phyloP scores from a whole-genome alignment of 2,888 invertebrate genomes.

The Xanthia icteritia region DNA sequence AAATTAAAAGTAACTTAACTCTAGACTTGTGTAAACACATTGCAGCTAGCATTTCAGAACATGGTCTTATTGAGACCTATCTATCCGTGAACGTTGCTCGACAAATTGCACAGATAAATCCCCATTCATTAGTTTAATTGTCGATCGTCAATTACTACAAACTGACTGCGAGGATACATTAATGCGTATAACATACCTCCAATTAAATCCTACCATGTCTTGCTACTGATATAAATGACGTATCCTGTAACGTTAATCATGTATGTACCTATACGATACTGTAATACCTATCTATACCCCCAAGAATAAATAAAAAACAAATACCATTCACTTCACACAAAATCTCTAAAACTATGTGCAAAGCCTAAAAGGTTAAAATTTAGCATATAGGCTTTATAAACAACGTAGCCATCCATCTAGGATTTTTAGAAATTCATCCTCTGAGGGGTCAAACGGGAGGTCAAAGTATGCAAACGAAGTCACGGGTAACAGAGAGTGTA shows the following conservation, averaged over 20 bases:
- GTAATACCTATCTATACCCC: neutral
- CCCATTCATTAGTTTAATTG: conserved; percentile 69
- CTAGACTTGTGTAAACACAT: conserved; percentile 20
- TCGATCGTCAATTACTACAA: conserved; percentile 66
- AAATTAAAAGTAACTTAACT: conserved; percentile 10
- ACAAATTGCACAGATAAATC: conserved; percentile 66
- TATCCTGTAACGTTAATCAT: neutral
- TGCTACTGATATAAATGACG: conserved; percentile 27
- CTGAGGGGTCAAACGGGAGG: conserved; percentile 13
- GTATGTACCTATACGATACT: neutral
- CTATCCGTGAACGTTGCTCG: conserved; percentile 48
- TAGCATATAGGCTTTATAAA: conserved; percentile 24
- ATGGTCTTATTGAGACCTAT: conserved; percentile 44
- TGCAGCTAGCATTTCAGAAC: conserved; percentile 13
- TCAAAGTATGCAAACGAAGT: conserved; percentile 33
- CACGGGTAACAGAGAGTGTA: conserved; percentile 10
- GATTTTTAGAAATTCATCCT: conserved; percentile 31
- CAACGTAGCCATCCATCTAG: conserved; percentile 13
- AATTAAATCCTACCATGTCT: conserved; percentile 51
- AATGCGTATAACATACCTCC: conserved; percentile 51
- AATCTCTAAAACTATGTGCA: conserved; percentile 10
- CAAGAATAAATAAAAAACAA: neutral
- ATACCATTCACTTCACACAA: neutral
- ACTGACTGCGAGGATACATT: conserved; percentile 59
- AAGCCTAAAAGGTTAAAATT: conserved; percentile 24